Evolutionary conservation across 2,113 vertebrate species (phyloP), one percentile per base, ranked within the genome.

Genomic region (Tapirus terrestris): DNA sequence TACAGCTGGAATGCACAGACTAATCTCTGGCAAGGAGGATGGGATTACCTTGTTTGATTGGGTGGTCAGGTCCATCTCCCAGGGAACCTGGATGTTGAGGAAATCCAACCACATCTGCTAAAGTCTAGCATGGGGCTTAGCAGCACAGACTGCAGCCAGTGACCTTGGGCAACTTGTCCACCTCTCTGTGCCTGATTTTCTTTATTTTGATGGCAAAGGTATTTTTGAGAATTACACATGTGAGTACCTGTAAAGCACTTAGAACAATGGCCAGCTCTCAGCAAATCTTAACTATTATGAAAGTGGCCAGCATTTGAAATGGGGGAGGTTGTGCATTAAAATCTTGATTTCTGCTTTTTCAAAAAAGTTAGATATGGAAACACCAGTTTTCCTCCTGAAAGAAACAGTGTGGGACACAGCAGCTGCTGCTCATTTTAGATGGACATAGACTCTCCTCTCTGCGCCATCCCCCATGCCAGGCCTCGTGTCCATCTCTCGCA

Each of bases 91-190:
- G 65, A 27, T 60, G 14, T 53, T 60, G 87, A 85, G 31, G 8
- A 43, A 33, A 25, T 12, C 6, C 1, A 21, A 0, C 11, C 14
- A 4, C 6, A 20, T n/a, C 45, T 2, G 0, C n/a, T 12, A 14
- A 48, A 48, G 39, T 23, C 5, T 18, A 10, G 33, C 56, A 0
- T 11, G 18, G 25, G 3, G 16, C 12, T 80, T 9, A 8, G 21
- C 16, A 68, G 20, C 21, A 6, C 18, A 36, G 17, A 29, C n/a
- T 29, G 14, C 43, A 75, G 11, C 6, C n/a, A 8, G 21, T 60
- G 23, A 63, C 56, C 21, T 10, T 11, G 13, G 81, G 4, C 9
- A 63, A 43, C 36, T 48, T 27, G 48, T 9, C 58, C 29, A 25
- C 9, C 3, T 80, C 21, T 77, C 60, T 73, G 63, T 33, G 14